These are phyloP conservation scores for Athalia cordata DNA, from an alignment of 2,888 invertebrate genomes.

Conservation along the genomic window DNA sequence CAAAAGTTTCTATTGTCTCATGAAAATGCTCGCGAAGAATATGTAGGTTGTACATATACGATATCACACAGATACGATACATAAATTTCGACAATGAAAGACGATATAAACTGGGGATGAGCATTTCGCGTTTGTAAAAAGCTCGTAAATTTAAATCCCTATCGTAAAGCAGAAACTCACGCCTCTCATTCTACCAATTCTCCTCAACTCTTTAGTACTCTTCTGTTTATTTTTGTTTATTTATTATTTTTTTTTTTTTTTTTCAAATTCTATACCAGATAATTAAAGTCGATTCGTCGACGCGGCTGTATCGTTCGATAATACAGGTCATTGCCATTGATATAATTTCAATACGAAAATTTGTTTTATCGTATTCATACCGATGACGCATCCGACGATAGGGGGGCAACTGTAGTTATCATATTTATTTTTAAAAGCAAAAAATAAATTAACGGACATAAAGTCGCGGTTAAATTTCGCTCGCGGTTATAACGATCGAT, in stretches of 20 bases:
- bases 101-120: constrained; percentile 27
- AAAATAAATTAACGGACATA: neutral
- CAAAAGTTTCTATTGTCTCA: no score
- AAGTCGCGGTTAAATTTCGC: neutral
- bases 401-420: no score
- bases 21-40: neutral
- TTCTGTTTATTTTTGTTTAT: neutral
- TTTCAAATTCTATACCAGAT: no score
- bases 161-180: constrained; percentile 9
- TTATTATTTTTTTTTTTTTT: neutral
- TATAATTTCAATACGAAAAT: no score
- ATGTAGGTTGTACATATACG: neutral
- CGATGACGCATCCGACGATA: no score
- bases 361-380: no score
- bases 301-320: no score
- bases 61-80: neutral
- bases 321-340: no score
- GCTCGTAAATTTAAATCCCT: constrained; percentile 18
- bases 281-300: no score
- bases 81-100: constrained; percentile 4
- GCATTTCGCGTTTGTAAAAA: constrained; percentile 16
- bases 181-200: neutral
- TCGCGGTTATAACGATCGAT: neutral
- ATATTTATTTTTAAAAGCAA: neutral
- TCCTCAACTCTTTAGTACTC: neutral